Conservation (phyloP, 2,113 vertebrate species). For the Barbus barbus region DNA sequence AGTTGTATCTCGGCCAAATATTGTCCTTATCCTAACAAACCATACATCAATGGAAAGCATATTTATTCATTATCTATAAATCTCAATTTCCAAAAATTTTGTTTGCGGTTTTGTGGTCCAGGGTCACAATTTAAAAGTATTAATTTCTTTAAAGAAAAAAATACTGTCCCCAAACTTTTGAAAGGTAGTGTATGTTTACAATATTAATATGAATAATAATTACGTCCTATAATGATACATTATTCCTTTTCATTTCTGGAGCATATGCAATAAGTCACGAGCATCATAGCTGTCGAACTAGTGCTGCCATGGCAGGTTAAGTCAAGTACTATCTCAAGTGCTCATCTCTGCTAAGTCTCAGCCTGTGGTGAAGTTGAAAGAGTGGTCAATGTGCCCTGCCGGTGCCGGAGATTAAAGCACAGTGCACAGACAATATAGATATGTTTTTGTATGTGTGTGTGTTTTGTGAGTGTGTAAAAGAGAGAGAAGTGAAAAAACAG, state of each 20-base stretch:
- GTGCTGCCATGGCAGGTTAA: slow-evolving; percentile 59
- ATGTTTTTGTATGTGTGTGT: slow-evolving; percentile 52
- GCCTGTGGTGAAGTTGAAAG: slow-evolving; percentile 58
- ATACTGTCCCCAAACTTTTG: neutral
- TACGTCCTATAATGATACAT: slow-evolving; percentile 28
- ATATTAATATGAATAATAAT: neutral
- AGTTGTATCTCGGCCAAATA: too few relatives aligned
- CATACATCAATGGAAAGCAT: too few relatives aligned
- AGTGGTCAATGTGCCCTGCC: slow-evolving; percentile 60
- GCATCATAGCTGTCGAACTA: slow-evolving; percentile 55
- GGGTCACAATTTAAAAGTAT: neutral
- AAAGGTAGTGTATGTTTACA: neutral
- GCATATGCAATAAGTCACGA: slow-evolving; percentile 48
- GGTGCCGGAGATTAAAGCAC: slow-evolving; percentile 68
- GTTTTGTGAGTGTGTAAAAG: slow-evolving; percentile 39
- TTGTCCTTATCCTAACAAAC: too few relatives aligned
- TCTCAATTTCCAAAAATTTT: too few relatives aligned
- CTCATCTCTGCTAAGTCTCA: slow-evolving; percentile 60
- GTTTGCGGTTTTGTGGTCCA: too few relatives aligned
- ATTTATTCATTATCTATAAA: too few relatives aligned
- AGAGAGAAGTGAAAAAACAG: slow-evolving; percentile 46
- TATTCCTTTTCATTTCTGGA: slow-evolving; percentile 40
- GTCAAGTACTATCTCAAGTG: slow-evolving; percentile 57
- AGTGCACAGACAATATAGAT: slow-evolving; percentile 71
- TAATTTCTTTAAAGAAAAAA: neutral